Conservation (phyloP, 1,140 invertebrate genomes). For the Zaprionus gabonicus region DNA sequence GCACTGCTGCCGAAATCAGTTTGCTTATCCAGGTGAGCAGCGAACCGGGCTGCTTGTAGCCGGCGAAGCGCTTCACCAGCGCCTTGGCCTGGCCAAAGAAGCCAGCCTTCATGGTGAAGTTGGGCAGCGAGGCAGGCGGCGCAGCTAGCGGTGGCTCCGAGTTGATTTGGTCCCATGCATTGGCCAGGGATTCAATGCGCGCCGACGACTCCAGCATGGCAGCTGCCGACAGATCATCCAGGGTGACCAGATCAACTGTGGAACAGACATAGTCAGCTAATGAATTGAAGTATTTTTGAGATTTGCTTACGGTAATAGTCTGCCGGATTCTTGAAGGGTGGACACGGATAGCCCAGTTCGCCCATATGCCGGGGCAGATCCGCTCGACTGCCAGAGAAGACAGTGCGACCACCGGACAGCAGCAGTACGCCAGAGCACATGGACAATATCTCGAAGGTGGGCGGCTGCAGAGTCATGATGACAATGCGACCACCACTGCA, state of each 20-base stretch:
- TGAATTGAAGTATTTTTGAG: neutral
- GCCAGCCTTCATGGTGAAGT: constrained; percentile 83
- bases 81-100: constrained; percentile 84
- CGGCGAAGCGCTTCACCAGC: constrained; percentile 84
- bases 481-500: constrained; percentile 93
- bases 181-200: constrained; percentile 94
- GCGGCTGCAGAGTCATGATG: constrained; percentile 96
- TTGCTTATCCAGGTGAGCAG: constrained; percentile 91
- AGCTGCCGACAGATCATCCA: constrained; percentile 96
- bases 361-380: constrained; percentile 97
- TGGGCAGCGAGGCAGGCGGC: constrained; percentile 79
- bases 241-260: constrained; percentile 95
- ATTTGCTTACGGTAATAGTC: constrained; percentile 95
- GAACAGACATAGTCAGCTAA: neutral
- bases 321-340: constrained; percentile 97
- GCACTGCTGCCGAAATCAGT: constrained; percentile 90
- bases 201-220: constrained; percentile 97
- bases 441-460: constrained; percentile 97
- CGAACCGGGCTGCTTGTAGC: constrained; percentile 95
- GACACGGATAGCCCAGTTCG: constrained; percentile 96
- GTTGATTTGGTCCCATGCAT: constrained; percentile 86
- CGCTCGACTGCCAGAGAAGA: constrained; percentile 94
- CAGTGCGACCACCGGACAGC: constrained; percentile 94
- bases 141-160: constrained; percentile 82
- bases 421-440: constrained; percentile 95